These are phyloP conservation scores for Acestrorhynchus altus DNA, from an alignment of 2,797 vertebrate genomes.

Conservation along the genomic window DNA sequence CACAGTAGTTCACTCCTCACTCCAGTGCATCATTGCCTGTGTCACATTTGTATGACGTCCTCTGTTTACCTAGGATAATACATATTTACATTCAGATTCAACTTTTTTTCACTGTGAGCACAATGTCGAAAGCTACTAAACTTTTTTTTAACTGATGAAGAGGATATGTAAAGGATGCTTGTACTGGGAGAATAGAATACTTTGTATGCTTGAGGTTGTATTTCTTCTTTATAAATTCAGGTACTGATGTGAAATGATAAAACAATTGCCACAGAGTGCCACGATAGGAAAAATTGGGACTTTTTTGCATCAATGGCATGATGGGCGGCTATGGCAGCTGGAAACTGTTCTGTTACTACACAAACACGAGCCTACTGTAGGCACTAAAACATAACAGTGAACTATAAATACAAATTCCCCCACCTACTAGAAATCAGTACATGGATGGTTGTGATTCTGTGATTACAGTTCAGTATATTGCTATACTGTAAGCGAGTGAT, in stretches of 20 bases:
- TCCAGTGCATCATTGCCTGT: not conserved
- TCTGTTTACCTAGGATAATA: constrained; percentile 43
- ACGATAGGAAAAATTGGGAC: not conserved
- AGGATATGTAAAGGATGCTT: constrained; percentile 25
- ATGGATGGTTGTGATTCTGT: no score
- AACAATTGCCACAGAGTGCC: constrained; percentile 38
- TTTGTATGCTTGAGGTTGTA: constrained; percentile 16
- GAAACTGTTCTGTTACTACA: no score
- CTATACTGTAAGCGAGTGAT: no score
- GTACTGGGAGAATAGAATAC: constrained; percentile 23
- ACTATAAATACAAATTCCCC: no score
- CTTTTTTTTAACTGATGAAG: constrained; percentile 33
- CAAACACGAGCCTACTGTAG: no score
- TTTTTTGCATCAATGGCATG: no score
- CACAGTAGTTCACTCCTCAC: constrained; percentile 17
- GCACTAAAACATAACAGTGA: no score
- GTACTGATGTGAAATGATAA: constrained; percentile 37
- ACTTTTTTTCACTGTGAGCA: constrained; percentile 42
- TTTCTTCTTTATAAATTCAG: constrained; percentile 29
- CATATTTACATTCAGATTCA: constrained; percentile 20
- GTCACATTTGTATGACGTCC: constrained; percentile 40
- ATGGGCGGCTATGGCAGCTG: no score
- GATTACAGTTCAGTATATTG: no score
- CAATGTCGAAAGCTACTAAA: constrained; percentile 33
- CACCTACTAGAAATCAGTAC: no score